phyloP scores from a whole-genome alignment of 2,113 vertebrate genomes.

The Panthera tigris region DNA sequence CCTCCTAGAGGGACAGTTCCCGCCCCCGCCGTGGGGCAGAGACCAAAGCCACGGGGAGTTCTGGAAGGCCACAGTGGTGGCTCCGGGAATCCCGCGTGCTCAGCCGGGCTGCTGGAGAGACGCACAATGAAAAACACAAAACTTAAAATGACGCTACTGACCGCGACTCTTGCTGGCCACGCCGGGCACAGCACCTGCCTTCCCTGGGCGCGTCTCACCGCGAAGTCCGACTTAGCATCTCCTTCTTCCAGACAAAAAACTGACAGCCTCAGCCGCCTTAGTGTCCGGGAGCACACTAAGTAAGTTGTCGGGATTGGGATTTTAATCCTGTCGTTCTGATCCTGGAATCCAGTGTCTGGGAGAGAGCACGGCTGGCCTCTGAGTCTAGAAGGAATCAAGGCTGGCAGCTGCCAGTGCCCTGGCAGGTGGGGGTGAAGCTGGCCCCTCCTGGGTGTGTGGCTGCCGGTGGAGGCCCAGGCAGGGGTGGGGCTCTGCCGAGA shows the following conservation, averaged over 20 bases:
- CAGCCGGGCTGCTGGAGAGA: fast-evolving
- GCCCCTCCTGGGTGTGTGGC: not conserved
- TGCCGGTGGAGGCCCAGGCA: slow-evolving; percentile 26
- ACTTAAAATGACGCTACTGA: fast-evolving
- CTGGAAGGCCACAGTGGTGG: not conserved
- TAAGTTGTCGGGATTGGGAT: fast-evolving
- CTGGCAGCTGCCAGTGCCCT: not conserved
- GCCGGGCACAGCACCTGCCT: fast-evolving
- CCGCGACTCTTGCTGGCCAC: too few species aligned
- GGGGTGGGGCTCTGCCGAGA: not conserved
- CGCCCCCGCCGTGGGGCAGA: slow-evolving; percentile 46
- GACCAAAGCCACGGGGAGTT: not conserved
- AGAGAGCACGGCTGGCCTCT: fast-evolving
- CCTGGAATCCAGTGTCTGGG: not conserved
- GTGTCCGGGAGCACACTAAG: fast-evolving
- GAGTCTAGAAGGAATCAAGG: not conserved
- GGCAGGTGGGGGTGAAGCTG: not conserved
- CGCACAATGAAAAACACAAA: fast-evolving
- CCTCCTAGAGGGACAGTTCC: slow-evolving; percentile 69
- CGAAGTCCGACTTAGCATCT: fast-evolving
- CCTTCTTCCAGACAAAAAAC: fast-evolving
- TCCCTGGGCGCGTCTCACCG: fast-evolving
- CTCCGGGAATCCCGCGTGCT: fast-evolving
- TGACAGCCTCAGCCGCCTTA: fast-evolving
- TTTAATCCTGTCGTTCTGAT: fast-evolving